Base-by-base conservation (phyloP, 2,888 invertebrate species). In the Didymodactylos carnosus region DNA sequence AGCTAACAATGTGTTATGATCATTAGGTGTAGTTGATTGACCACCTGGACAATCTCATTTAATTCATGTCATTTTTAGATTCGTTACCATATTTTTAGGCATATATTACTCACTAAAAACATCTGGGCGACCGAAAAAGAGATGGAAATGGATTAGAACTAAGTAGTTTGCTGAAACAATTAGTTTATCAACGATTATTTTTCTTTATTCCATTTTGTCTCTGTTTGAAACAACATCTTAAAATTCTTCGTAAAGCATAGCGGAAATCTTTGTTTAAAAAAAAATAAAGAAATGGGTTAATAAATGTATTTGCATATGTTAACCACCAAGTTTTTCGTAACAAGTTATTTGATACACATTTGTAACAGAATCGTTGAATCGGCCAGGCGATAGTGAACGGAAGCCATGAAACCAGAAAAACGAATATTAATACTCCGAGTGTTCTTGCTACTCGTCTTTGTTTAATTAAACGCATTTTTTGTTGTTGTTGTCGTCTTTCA, bases 321-420 rank as follows among this genome's bases (percentile, higher is more conserved):
- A 62, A 35, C 62, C 62, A 62, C 10, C 29, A 13, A 19, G 62
- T 62, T 62, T 62, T 62, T 35, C 62, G 19, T 62, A 62, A 62
- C 35, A 62, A 35, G 35, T n/a, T 62, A 62, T 62, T 62, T 29
- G 62, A 35, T 35, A 62, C 62, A 35, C 35, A 62, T 35, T 62
- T 29, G 35, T n/a, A 10, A 35, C 62, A 29, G n/a, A 62, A 62
- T 5, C 62, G 35, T 62, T 62, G 62, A 5, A 62, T 35, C 8
- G 79, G 79, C 79, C 79, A 79, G 35, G 79, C 62, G 27, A 80
- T 76, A 19, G 79, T 69, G 72, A 78, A 79, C 3, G 79, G 79
- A 27, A 79, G 71, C 80, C 80, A 80, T 39, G 78, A 80, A 46
- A 80, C 69, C 23, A 80, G 76, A 71, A 80, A 78, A 75, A 78